phyloP scores from a whole-genome alignment of 2,113 vertebrate genomes.

The Amia ocellicauda region DNA sequence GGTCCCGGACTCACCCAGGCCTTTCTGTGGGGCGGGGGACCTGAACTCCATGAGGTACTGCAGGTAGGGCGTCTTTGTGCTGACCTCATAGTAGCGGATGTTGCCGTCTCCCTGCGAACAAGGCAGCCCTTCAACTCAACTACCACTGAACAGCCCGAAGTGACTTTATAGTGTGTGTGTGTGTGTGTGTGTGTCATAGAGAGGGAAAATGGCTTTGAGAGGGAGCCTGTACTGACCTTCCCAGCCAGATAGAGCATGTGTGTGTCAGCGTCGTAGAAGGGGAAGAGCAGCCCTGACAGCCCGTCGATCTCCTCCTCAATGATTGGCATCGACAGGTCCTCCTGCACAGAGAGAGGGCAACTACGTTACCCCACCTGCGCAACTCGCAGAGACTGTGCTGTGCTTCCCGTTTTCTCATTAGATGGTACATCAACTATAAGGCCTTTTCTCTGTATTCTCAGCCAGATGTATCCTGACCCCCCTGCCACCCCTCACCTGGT shows the following conservation, averaged over 20 bases:
- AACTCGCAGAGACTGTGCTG: not conserved
- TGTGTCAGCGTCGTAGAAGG: conserved; percentile 91
- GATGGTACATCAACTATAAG: too few relatives aligned
- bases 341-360: conserved; percentile 53
- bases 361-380: not conserved
- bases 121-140: not conserved
- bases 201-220: not conserved
- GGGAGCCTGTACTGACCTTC: conserved; percentile 67
- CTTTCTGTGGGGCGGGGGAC: conserved; percentile 90
- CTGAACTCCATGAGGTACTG: conserved; percentile 96
- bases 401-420: too few relatives aligned
- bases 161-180: too few relatives aligned
- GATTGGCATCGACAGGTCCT: conserved; percentile 88
- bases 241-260: conserved; percentile 96
- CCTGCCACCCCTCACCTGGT: conserved; percentile 93
- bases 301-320: conserved; percentile 93
- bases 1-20: conserved; percentile 74
- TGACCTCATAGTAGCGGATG: conserved; percentile 95
- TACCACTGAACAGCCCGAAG: too few relatives aligned
- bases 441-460: too few relatives aligned
- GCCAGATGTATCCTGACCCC: too few relatives aligned
- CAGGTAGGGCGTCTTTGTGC: conserved; percentile 88
- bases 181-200: too few relatives aligned
- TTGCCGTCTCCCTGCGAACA: conserved; percentile 86
- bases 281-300: conserved; percentile 89